A percentile compares a stretch with the other conserved stretches of the same genome.
Evolutionary conservation across 2,888 invertebrate species (phyloP).

Genomic region (Torymus tubicola): DNA sequence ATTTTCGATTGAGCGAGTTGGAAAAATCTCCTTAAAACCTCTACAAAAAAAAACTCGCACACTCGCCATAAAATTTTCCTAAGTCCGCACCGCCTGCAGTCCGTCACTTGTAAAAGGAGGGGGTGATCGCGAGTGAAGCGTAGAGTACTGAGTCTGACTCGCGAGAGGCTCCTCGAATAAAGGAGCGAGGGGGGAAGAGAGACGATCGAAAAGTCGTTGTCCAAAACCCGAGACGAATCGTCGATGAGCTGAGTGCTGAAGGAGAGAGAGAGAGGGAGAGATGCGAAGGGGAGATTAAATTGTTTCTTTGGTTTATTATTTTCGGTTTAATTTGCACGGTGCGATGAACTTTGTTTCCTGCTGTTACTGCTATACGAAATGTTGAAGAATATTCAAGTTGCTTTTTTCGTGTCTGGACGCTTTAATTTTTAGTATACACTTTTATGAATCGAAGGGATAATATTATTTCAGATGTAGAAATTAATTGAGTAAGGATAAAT

Average conservation of each 20-base stretch:
- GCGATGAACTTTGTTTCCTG: neutral
- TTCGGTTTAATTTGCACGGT: neutral
- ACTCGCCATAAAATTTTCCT: conserved; percentile 28
- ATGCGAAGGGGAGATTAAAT: conserved; percentile 31
- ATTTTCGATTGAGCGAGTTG: too few relatives aligned
- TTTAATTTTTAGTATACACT: too few relatives aligned
- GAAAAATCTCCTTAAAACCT: neutral
- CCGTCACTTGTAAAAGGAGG: conserved; percentile 36
- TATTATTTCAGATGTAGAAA: too few relatives aligned
- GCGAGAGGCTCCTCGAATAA: too few relatives aligned
- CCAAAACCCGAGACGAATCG: conserved; percentile 42
- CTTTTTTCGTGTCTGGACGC: too few relatives aligned
- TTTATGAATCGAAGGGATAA: too few relatives aligned
- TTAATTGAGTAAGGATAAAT: too few relatives aligned
- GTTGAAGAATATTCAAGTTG: neutral
- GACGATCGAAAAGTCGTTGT: conserved; percentile 43
- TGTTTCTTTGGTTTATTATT: conserved; percentile 25
- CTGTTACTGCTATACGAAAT: neutral
- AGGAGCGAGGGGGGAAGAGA: neutral
- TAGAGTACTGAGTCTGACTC: neutral
- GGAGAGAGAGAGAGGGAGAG: too few relatives aligned
- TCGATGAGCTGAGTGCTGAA: neutral
- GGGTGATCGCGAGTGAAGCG: neutral
- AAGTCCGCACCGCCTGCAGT: conserved; percentile 18
- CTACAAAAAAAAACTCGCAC: conserved; percentile 6